Evolutionary conservation across 1,140 invertebrate genomes (phyloP).

Genomic region (Polypedilum pembai): DNA sequence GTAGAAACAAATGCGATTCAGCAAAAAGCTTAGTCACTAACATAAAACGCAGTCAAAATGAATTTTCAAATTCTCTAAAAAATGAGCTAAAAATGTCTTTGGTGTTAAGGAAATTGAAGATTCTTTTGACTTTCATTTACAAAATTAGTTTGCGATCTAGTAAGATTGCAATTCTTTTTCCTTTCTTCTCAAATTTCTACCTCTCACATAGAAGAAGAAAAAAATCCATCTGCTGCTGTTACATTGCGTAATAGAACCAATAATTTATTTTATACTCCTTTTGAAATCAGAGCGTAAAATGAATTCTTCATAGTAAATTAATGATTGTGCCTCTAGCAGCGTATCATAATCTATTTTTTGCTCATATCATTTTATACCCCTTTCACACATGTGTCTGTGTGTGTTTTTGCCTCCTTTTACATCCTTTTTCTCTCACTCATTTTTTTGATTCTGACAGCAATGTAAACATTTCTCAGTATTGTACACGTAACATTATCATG

Average conservation of each 20-base stretch:
- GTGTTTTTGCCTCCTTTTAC: background rate
- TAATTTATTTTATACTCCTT: background rate
- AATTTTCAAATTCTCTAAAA: no score
- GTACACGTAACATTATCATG: constrained; percentile 12
- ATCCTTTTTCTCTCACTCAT: background rate
- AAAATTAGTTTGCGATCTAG: no score
- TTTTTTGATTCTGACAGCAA: constrained; percentile 11
- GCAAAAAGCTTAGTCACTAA: no score
- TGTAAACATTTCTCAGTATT: constrained; percentile 13
- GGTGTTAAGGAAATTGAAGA: background rate
- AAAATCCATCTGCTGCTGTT: no score
- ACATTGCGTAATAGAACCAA: no score
- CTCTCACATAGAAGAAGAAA: no score
- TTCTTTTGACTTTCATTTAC: background rate
- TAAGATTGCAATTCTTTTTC: no score
- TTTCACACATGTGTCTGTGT: background rate
- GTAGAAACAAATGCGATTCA: no score
- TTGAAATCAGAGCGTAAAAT: constrained; percentile 18
- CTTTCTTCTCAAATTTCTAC: no score
- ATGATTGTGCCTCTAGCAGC: background rate
- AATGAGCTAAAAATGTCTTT: background rate
- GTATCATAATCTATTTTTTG: constrained; percentile 4
- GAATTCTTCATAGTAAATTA: constrained; percentile 19
- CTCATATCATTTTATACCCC: background rate
- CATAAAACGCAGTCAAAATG: no score